A percentile compares a stretch with the other conserved stretches of the same genome.
These are phyloP conservation scores for Thymallus thymallus DNA, from an alignment of 2,113 vertebrate genomes.

Conservation along the genomic window DNA sequence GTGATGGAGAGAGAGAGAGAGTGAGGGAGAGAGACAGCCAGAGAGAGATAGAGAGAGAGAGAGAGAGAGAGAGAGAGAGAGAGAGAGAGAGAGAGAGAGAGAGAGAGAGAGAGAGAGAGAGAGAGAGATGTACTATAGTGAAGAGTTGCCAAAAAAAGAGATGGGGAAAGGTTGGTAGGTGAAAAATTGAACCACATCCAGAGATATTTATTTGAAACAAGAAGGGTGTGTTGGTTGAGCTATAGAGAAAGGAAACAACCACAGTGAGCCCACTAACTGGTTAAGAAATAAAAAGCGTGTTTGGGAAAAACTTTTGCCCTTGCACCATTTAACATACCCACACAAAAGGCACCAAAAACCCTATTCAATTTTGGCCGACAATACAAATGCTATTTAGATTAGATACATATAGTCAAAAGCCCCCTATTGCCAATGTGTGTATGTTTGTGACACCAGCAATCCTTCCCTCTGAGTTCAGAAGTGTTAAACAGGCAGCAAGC, in stretches of 20 bases:
- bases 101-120: conserved; percentile 1
- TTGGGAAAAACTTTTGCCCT: neutral
- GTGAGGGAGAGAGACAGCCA: neutral
- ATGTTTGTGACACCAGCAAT: neutral
- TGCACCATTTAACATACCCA: neutral
- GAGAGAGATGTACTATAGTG: conserved; percentile 47
- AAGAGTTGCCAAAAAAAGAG: conserved; percentile 64
- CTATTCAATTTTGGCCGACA: neutral
- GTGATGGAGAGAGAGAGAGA: conserved; percentile 5
- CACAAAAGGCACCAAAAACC: neutral
- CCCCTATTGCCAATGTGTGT: neutral
- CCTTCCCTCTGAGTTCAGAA: conserved; percentile 55
- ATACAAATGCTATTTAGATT: conserved; percentile 2
- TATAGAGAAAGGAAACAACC: conserved; percentile 41
- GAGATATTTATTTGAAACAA: conserved; percentile 66
- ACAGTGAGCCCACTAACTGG: neutral
- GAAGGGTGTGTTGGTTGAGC: conserved; percentile 45
- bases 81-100: conserved; percentile 22
- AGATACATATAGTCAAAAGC: neutral
- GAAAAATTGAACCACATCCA: conserved; percentile 62
- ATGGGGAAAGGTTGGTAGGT: conserved; percentile 61
- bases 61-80: conserved; percentile 29
- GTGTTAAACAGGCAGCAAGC: conserved; percentile 61
- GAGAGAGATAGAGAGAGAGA: conserved; percentile 21
- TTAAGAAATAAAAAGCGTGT: neutral